Evolutionary conservation across 2,113 vertebrate genomes (phyloP), one percentile per base, ranked within the genome.

Genomic region (Carlito syrichta): DNA sequence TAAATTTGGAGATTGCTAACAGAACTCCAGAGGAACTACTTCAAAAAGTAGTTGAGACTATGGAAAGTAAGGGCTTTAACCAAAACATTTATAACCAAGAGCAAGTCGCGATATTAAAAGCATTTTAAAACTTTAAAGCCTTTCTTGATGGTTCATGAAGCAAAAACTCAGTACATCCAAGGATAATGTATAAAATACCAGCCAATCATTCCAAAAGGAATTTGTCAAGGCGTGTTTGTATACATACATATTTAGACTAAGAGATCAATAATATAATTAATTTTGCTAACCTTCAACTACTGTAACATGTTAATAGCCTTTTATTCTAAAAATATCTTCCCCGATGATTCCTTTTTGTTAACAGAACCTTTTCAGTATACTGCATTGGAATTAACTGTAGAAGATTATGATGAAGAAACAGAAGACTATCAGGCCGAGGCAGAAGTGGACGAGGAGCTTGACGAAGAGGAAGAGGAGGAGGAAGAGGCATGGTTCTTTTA

Each of bases 51-150:
- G 5, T 99, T 43, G 82, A 97, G 56, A 69, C 98, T 62, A 99
- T 99, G 99, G 98, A 99, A 96, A 99, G 99, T 99, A 98, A 99
- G 99, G 98, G 52, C 91, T 85, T 6, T 56, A n/a, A 5, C 54
- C 14, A 10, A 63, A 88, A 23, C 20, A 38, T n/a, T 89, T 32
- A 12, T 50, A 43, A 69, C 50, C 27, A 66, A 69, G 35, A 69
- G 17, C 25, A 73, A n/a, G 19, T 17, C 10, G 19, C 30, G 35
- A 60, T 58, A 62, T 30, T 27, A 60, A 91, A 89, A 74, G 4
- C 19, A 13, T 45, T 63, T 23, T 74, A 76, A 38, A 79, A 69
- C 25, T 32, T 58, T 62, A 32, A 78, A n/a, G 10, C 23, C 71
- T 48, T 68, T 86, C 56, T 81, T 77, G 43, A 27, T 74, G 35